Conservation (phyloP, 2,888 invertebrate genomes). For the Hipparchia sbordonii region DNA sequence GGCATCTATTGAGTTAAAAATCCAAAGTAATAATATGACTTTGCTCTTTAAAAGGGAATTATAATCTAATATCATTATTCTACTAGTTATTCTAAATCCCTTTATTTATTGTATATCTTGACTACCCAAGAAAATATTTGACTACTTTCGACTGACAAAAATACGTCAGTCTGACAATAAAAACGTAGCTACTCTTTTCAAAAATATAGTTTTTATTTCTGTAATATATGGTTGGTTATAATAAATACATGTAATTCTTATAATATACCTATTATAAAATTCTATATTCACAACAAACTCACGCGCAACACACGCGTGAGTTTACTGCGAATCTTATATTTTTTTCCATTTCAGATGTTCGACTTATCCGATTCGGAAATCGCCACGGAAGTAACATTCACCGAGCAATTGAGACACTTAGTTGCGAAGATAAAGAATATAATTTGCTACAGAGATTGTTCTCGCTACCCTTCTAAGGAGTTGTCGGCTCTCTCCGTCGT, state of each 20-base stretch:
- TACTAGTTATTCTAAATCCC: no score
- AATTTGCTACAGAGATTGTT: constrained; percentile 71
- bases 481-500: constrained; percentile 83
- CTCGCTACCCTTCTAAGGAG: constrained; percentile 76
- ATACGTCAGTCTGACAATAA: neutral
- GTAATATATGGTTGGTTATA: no score
- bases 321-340: neutral
- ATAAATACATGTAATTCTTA: no score
- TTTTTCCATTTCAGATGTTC: constrained; percentile 83
- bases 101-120: no score
- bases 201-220: no score
- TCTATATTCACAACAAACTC: no score
- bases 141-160: neutral
- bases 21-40: neutral
- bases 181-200: no score
- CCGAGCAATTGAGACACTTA: constrained; percentile 83
- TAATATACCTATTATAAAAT: no score
- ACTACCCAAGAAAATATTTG: no score
- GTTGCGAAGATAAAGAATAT: constrained; percentile 79
- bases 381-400: constrained; percentile 86
- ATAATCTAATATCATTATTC: neutral
- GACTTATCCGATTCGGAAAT: constrained; percentile 85
- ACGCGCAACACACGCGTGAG: neutral
- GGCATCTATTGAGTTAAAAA: neutral
- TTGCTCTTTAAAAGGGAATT: neutral